Evolutionary conservation across 2,113 vertebrate genomes (phyloP).

Genomic region (Siphamia tubifer): DNA sequence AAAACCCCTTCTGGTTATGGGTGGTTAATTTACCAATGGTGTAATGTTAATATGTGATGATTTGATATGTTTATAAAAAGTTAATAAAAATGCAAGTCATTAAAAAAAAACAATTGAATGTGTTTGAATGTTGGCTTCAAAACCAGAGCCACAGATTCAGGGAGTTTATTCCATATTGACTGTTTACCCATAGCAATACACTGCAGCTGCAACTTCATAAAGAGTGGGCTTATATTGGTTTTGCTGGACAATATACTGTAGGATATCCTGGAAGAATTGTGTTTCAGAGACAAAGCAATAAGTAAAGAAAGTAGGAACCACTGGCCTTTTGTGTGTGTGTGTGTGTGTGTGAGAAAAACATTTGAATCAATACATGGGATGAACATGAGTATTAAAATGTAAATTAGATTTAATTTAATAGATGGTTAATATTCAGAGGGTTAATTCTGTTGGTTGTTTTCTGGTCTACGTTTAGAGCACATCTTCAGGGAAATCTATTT

Average conservation of each 20-base stretch:
- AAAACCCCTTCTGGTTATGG: no score
- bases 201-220: conserved; percentile 27
- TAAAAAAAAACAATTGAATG: no score
- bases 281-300: neutral
- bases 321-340: neutral
- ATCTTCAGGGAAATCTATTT: conserved; percentile 45
- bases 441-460: neutral
- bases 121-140: neutral
- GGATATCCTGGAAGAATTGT: conserved; percentile 22
- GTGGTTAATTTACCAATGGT: no score
- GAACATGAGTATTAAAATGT: no score
- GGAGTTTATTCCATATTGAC: conserved; percentile 41
- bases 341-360: conserved; percentile 4
- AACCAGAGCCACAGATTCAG: neutral
- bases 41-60: no score
- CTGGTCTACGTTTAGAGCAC: conserved; percentile 7
- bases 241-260: conserved; percentile 7
- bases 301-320: neutral
- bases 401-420: no score
- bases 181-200: conserved; percentile 18
- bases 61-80: no score
- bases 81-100: no score
- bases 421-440: no score
- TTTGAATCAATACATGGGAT: neutral
- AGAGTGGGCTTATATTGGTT: conserved; percentile 32